Evolutionary conservation across 2,888 invertebrate genomes (phyloP), one percentile per base, ranked within the genome.

Genomic region (Exephanes ischioxanthus): DNA sequence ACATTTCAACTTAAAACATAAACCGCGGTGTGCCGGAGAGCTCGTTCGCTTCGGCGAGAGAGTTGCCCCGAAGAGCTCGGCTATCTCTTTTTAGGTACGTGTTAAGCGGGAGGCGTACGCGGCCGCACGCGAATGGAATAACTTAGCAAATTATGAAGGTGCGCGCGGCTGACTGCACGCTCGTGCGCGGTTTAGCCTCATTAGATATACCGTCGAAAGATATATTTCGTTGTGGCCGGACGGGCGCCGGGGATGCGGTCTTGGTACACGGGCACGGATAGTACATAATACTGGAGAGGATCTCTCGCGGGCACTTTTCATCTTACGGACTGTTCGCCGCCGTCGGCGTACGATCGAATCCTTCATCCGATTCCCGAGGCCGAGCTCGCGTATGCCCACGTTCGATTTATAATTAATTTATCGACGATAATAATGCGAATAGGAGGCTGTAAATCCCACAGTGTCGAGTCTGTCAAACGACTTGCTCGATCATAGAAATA

Each of bases 91-190:
- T 89, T 88, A 89, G 88, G 88, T 89, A 88, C 89, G 89, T 88
- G 89, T 89, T 89, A 87, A 89, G 87, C 87, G 89, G 85, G 85
- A 87, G 85, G 88, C 87, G 84, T 88, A 88, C 87, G 85, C 87
- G 87, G 87, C 86, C 83, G 86, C 89, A 93, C 93, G 93, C 92
- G 91, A 94, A 92, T 90, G 91, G 91, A 93, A 93, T 94, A 94
- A 93, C 92, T 92, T 92, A 90, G 89, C 89, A 90, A 93, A 94
- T 94, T 93, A 93, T 92, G 93, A 92, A 93, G 91, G 92, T 82
- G 80, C 70, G 77, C 82, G 66, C 80, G 30, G 70, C 61, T 41
- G 77, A 63, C 76, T 83, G 72, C 93, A 92, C 93, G 92, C 92
- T 91, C 89, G 92, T 88, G 89, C 91, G 93, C 91, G 94, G 94